Conservation (phyloP, 1,140 invertebrate genomes). For the Saccostrea cuccullata region DNA sequence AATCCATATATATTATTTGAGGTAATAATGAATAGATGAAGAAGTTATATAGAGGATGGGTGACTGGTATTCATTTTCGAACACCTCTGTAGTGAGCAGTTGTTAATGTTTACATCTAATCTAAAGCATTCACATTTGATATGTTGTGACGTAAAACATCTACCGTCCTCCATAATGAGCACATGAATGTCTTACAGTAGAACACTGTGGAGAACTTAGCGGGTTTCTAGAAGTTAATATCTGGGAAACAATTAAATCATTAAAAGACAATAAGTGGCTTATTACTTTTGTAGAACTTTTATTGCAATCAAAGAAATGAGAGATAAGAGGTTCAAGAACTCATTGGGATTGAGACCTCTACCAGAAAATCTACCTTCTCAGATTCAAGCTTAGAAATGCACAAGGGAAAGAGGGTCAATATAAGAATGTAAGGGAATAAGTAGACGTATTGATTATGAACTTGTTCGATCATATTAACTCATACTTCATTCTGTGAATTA, state of each 20-base stretch:
- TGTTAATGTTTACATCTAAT: constrained; percentile 32
- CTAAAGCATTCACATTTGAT: not conserved
- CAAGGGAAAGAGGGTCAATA: not conserved
- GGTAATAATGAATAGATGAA: not conserved
- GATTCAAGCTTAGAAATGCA: not conserved
- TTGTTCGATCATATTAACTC: not conserved
- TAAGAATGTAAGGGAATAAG: too few relatives aligned
- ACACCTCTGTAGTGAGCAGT: constrained; percentile 23
- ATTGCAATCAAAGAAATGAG: constrained; percentile 2
- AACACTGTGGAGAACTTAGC: not conserved
- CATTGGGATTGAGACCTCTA: too few relatives aligned
- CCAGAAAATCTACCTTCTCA: too few relatives aligned
- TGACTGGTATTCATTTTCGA: not conserved
- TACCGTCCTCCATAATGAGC: constrained; percentile 1
- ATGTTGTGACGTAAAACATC: not conserved
- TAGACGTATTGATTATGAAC: not conserved
- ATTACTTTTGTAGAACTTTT: not conserved
- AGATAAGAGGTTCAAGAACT: not conserved
- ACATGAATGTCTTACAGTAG: not conserved
- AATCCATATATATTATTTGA: not conserved
- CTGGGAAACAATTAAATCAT: constrained; percentile 1
- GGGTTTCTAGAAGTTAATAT: not conserved
- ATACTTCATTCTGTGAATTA: not conserved
- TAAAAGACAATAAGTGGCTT: constrained; percentile 3
- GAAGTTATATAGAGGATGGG: not conserved